phyloP scores from a whole-genome alignment of 2,113 vertebrate genomes.

The Anoplopoma fimbria region DNA sequence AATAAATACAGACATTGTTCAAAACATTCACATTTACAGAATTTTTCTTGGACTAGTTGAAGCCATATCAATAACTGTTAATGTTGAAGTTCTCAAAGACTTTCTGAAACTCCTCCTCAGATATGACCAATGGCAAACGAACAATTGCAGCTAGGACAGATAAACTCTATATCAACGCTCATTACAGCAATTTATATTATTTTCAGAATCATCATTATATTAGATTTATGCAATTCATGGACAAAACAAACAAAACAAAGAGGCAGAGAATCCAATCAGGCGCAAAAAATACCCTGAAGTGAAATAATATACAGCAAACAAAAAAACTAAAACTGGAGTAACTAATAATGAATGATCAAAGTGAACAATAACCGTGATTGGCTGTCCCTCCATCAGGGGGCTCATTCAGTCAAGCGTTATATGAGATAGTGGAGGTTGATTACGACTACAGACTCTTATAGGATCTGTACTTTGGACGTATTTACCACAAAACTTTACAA shows the following conservation, averaged over 20 bases:
- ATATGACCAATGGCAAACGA: constrained; percentile 43
- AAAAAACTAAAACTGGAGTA: constrained; percentile 21
- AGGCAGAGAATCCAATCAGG: constrained; percentile 36
- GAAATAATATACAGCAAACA: constrained; percentile 39
- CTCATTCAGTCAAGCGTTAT: constrained; percentile 11
- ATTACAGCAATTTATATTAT: constrained; percentile 61
- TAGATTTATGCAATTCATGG: constrained; percentile 49
- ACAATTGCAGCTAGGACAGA: constrained; percentile 43
- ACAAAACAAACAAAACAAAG: constrained; percentile 45
- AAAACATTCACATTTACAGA: constrained; percentile 74
- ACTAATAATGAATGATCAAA: constrained; percentile 18
- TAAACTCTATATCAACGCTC: constrained; percentile 29
- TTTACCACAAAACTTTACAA: constrained; percentile 4
- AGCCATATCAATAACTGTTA: constrained; percentile 27
- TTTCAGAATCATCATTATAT: constrained; percentile 61
- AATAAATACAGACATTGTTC: constrained; percentile 77
- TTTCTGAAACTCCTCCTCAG: constrained; percentile 21
- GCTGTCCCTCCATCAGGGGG: background rate
- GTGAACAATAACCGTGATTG: constrained; percentile 24
- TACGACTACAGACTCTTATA: background rate
- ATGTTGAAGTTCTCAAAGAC: constrained; percentile 12
- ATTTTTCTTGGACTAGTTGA: constrained; percentile 53
- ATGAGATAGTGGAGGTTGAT: background rate
- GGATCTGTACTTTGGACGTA: background rate
- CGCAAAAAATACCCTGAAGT: constrained; percentile 41